Evolutionary conservation across 2,113 vertebrate genomes (phyloP), one percentile per base, ranked within the genome.

Genomic region (Hydrochoerus hydrochaeris): DNA sequence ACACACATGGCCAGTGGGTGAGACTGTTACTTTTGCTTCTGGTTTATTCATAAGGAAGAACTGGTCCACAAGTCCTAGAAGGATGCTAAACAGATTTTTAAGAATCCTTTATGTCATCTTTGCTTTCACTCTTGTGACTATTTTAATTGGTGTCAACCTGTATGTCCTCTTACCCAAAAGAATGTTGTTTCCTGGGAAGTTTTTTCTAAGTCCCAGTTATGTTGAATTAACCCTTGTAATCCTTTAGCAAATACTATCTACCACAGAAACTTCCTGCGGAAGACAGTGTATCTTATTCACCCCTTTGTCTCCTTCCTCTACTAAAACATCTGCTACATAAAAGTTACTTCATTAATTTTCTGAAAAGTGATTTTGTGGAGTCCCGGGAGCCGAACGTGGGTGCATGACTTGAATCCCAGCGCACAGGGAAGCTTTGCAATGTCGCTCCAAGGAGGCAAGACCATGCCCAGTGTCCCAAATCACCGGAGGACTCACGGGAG

Each of bases 211-310:
- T 38, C 65, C 4, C 49, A 6, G 17, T 87, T 32, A 91, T 67
- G 17, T 0, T 88, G 35, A 92, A 85, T 82, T 67, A 58, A 17
- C 44, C 54, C 54, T 12, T 57, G 82, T 3, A 81, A 24, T 52
- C 52, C 90, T 83, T 93, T 60, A 60, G 20, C 49, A 96, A 91
- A 75, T n/a, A 91, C 49, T 65, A 95, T 28, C 62, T 71, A 94
- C 52, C 65, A 93, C 1, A 69, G 28, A 91, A 82, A 86, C 35
- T 63, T 67, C n/a, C 54, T 83, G 13, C 13, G 26, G 19, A 46
- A 71, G 26, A 91, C 1, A 93, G 58, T 28, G 4, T 41, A 67
- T 41, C 26, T 60, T 90, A 71, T 26, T 49, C 35, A 73, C 4
- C 35, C 54, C 77, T 89, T 65, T 44, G 65, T 83, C 54, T 91